Evolutionary conservation across 2,113 vertebrate species (phyloP), one percentile per base, ranked within the genome.

Genomic region (Turnix velox): DNA sequence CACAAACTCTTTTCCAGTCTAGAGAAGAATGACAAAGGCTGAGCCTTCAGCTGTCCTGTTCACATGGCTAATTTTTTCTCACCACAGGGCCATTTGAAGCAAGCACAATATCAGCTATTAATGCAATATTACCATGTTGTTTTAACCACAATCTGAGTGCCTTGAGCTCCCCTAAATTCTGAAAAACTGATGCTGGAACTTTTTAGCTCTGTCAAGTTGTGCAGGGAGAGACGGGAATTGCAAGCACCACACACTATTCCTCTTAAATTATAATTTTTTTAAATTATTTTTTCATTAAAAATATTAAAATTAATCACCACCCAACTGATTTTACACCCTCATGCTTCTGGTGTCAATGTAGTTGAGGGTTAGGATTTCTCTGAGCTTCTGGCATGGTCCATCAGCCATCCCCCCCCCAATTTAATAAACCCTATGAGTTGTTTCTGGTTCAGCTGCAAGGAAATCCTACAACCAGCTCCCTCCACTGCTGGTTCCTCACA

Each of bases 1-100:
- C 87, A 96, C 84, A 95, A 95, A 95, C 95, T 95, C 82, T 96
- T n/a, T 95, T 96, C 92, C 94, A 96, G 91, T 96, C 95, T 93
- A 76, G 94, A 69, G 87, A 95, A 96, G 89, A 95, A 93, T 58
- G 81, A 96, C 92, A 96, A 96, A 96, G 87, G 78, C 71, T 87
- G 66, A 79, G 62, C 75, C 65, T 91, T 95, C 77, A 66, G 84
- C 91, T 87, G 94, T 88, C 87, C 86, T 85, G 88, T 94, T 93
- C 95, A 95, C 89, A 93, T 87, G 88, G 80, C 52, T 94, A 74
- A 84, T 73, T 94, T 95, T n/a, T 84, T 95, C 83, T 39, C 33
- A 81, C 68, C n/a, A 48, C 79, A 88, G 52, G 84, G 71, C 37
- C 48, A 75, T 89, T 93, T 87, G 82, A 79, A 89, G 43, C 51